These are phyloP conservation scores for Kryptolebias marmoratus DNA, from an alignment of 2,113 vertebrate species.

Conservation along the genomic window DNA sequence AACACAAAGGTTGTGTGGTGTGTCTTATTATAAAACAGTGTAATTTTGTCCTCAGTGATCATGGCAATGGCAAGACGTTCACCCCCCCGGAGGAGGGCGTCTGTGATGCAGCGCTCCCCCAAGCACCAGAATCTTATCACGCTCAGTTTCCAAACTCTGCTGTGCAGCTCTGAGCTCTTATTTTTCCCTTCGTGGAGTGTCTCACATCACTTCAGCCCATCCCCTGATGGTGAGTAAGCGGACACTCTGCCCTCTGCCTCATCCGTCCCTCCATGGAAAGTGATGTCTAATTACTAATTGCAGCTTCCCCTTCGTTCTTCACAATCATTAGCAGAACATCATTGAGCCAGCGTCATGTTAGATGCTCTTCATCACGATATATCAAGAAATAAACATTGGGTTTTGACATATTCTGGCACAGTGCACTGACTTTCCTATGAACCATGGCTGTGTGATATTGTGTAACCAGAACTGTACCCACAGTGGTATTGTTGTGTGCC, in stretches of 20 bases:
- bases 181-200: conserved; percentile 44
- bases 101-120: background rate
- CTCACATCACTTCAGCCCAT: conserved; percentile 33
- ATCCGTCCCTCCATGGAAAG: conserved; percentile 38
- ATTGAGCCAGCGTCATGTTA: conserved; percentile 1
- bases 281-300: conserved; percentile 48
- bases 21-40: background rate
- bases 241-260: conserved; percentile 33
- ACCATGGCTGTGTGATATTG: conserved; percentile 30
- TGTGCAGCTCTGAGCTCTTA: conserved; percentile 27
- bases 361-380: background rate
- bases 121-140: conserved; percentile 15
- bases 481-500: conserved; percentile 33
- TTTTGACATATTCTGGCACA: background rate
- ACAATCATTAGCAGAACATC: conserved; percentile 47
- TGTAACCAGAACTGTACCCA: conserved; percentile 20
- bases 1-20: conserved; percentile 21
- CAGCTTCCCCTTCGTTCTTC: conserved; percentile 29
- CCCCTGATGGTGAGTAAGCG: conserved; percentile 37
- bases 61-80: conserved; percentile 8
- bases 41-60: conserved; percentile 30
- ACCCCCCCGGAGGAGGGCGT: conserved; percentile 22
- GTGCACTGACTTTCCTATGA: background rate
- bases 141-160: background rate
- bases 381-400: conserved; percentile 27